Conservation (phyloP, 2,888 invertebrate species). For the Zonitis immaculata region DNA sequence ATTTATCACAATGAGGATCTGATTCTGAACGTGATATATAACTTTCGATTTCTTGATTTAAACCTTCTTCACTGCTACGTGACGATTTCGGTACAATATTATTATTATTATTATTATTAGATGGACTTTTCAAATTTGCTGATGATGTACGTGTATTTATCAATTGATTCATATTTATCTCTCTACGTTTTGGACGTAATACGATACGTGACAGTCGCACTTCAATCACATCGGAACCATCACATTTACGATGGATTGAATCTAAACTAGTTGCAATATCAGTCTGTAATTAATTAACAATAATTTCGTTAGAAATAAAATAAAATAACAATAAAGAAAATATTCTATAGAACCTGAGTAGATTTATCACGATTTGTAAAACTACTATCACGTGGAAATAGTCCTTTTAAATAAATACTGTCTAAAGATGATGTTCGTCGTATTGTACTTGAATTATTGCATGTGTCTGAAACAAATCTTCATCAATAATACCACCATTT, state of each 20-base stretch:
- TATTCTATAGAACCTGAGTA: conserved; percentile 59
- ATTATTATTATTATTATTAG: not conserved
- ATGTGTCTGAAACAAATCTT: conserved; percentile 55
- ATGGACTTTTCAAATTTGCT: conserved; percentile 42
- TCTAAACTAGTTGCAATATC: conserved; percentile 15
- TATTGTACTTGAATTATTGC: conserved; percentile 55
- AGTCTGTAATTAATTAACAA: conserved; percentile 2
- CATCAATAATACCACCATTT: too few species aligned
- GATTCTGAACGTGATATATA: conserved; percentile 44
- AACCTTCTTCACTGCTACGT: conserved; percentile 78
- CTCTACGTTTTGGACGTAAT: conserved; percentile 54
- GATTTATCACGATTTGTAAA: conserved; percentile 70
- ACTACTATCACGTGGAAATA: conserved; percentile 68
- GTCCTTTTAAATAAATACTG: conserved; percentile 72
- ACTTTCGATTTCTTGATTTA: conserved; percentile 80
- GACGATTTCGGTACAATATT: conserved; percentile 57
- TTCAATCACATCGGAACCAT: conserved; percentile 36
- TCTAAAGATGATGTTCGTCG: conserved; percentile 75
- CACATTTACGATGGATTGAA: conserved; percentile 6
- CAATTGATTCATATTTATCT: conserved; percentile 24
- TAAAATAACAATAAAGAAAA: conserved; percentile 7
- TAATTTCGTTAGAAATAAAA: not conserved
- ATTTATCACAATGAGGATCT: conserved; percentile 23
- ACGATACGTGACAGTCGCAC: conserved; percentile 58
- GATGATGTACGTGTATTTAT: conserved; percentile 20